Conservation (phyloP, 2,113 vertebrate species). For the Zosterops pallidus region DNA sequence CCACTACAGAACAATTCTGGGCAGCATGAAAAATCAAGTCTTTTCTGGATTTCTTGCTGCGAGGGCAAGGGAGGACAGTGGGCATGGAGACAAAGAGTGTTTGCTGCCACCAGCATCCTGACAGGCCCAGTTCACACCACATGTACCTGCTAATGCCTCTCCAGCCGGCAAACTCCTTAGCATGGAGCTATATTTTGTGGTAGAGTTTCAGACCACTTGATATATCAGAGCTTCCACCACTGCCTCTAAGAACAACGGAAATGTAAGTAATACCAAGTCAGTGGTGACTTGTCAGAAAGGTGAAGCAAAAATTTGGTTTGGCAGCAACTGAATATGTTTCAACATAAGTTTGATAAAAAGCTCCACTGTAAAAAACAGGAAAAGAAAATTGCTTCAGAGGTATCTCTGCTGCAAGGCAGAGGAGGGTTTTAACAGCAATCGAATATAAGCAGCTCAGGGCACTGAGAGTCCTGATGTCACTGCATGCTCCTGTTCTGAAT, state of each 20-base stretch:
- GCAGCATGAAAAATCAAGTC: background rate
- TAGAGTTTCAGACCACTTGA: background rate
- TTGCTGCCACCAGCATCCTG: background rate
- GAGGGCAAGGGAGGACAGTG: background rate
- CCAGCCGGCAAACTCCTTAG: background rate
- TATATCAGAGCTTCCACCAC: background rate
- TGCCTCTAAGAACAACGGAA: background rate
- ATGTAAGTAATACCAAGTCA: background rate
- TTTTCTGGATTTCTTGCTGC: background rate
- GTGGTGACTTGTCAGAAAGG: background rate
- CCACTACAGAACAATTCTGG: background rate
- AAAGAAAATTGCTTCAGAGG: background rate
- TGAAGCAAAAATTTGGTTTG: slow-evolving; percentile 3
- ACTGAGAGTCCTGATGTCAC: background rate
- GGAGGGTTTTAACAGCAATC: background rate
- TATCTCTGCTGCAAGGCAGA: background rate
- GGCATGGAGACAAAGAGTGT: background rate
- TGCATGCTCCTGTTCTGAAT: background rate
- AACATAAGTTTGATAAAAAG: background rate
- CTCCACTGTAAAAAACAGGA: background rate
- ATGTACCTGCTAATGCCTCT: background rate
- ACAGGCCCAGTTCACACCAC: background rate
- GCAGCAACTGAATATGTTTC: background rate
- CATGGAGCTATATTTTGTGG: background rate
- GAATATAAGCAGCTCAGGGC: background rate